Base-by-base conservation (phyloP, 2,113 vertebrate genomes). In the Myotis davidii region DNA sequence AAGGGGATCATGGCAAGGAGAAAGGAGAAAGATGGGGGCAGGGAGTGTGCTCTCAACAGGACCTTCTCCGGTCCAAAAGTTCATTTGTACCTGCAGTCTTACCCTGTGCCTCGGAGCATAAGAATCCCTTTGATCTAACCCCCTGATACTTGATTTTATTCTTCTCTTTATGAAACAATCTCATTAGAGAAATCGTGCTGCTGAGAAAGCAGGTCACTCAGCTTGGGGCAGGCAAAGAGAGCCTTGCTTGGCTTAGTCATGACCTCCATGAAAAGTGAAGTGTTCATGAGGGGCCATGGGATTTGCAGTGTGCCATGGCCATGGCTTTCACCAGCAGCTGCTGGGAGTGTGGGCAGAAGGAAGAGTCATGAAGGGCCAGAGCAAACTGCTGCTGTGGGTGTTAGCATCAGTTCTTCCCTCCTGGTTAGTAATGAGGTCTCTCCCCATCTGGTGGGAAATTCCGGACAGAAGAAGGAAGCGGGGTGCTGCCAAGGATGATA, bases 121-220 rank as follows among this genome's bases (percentile, higher is more conserved):
- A 97, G 92, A 94, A 76, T 72, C 37, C 39, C 92, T 97, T 97
- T 97, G 95, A 96, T 96, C 82, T 50, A 95, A 83, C 20, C 92
- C 79, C 82, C 82, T 86, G 94, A 96, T 90, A 91, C 73, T 94
- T 95, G 92, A 93, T 97, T 97, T 96, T 74, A 94, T 95, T 95
- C 95, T 95, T 95, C 92, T 92, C 94, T 97, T 97, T 97, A 95
- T 97, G 96, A 95, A 96, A 98, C 94, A 98, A 97, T 96, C 97
- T 97, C 96, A 97, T 97, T 96, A 97, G 95, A 97, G 90, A 96
- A 96, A 95, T 94, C 13, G 0, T 96, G 94, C 92, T 97, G 97
- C 95, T 95, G 95, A 92, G 95, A 97, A 97, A 98, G 95, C 96
- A 97, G 96, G 96, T 97, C 96, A 95, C 96, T 95, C 97, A 97